These are phyloP conservation scores for Dynastes tityus DNA, from an alignment of 2,888 invertebrate genomes.

Conservation along the genomic window DNA sequence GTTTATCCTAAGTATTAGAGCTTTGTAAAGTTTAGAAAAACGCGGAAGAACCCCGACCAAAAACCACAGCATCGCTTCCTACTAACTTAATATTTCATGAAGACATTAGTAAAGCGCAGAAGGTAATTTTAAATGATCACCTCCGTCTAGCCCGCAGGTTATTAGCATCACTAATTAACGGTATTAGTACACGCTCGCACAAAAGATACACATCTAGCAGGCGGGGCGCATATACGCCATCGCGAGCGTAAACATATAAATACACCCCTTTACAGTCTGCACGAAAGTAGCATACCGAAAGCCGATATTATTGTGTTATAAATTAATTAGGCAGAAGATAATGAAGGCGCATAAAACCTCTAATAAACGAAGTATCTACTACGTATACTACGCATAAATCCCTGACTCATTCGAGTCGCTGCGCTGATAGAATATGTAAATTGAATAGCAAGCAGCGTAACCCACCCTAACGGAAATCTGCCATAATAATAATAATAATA, in stretches of 20 bases:
- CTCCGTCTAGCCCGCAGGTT: slow-evolving; percentile 18
- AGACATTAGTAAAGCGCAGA: slow-evolving; percentile 18
- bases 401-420: not conserved
- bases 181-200: slow-evolving; percentile 10
- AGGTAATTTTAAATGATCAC: slow-evolving; percentile 43
- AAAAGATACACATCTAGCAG: not conserved
- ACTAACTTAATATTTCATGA: slow-evolving; percentile 31
- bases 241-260: not conserved
- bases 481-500: too few relatives aligned
- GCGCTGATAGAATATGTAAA: slow-evolving; percentile 24
- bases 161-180: slow-evolving; percentile 43
- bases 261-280: not conserved
- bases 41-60: too few relatives aligned
- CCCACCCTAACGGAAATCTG: too few relatives aligned
- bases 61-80: not conserved
- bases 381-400: slow-evolving; percentile 4
- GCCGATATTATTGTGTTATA: slow-evolving; percentile 38
- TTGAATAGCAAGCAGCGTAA: not conserved
- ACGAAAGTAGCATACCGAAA: not conserved
- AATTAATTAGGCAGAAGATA: slow-evolving; percentile 42
- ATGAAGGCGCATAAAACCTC: slow-evolving; percentile 33
- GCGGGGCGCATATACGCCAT: not conserved
- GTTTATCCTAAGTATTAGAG: not conserved
- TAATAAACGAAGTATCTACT: slow-evolving; percentile 18
- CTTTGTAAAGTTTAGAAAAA: not conserved